Base-by-base conservation (phyloP, 2,888 invertebrate genomes). In the Clusia tigrina region DNA sequence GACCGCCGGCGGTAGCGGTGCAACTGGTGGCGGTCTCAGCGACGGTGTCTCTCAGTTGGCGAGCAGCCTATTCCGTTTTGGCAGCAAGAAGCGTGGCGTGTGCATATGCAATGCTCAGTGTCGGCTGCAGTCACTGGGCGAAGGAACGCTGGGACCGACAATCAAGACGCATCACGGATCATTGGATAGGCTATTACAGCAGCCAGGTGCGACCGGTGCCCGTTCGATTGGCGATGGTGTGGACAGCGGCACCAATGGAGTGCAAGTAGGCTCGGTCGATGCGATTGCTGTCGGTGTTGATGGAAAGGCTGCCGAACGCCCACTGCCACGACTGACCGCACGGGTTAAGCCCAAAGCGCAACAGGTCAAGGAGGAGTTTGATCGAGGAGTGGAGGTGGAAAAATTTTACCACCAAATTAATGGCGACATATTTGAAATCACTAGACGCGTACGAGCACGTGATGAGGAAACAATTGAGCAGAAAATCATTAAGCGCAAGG, bases 351-450 rank as follows among this genome's bases (percentile, higher is more conserved):
- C 66, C 18, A 72, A 65, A 37, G 67, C 68, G n/a, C 71, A 64
- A 9, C 69, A 69, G 15, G 79, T 73, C 1, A 78, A 80, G 48
- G 79, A 81, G 56, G 79, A 82, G 32, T 83, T 83, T 54, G 83
- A 83, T 58, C 81, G 82, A 2, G 83, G 83, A 17, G 83, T 83
- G 1, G 82, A 82, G 62, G 82, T 83, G n/a, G 83, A 84, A 60
- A 83, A 83, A 64, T 83, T 82, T 66, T 83, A 84, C 67, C 83
- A 83, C 65, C 83, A 84, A 68, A 83, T 83, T 59, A 83, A 84
- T 52, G 84, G 84, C 2, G 83, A 84, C 52, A 81, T 83, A 46
- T 83, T 83, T 63, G 84, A 84, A 68, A 83, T 83, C 46, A 84
- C 82, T 6, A 71, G 84, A 0, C 69, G 83, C 0, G 82, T 83